Evolutionary conservation across 92 coral and sea anemone genomes (phyloP).

Genomic region (Pocillopora meandrina): DNA sequence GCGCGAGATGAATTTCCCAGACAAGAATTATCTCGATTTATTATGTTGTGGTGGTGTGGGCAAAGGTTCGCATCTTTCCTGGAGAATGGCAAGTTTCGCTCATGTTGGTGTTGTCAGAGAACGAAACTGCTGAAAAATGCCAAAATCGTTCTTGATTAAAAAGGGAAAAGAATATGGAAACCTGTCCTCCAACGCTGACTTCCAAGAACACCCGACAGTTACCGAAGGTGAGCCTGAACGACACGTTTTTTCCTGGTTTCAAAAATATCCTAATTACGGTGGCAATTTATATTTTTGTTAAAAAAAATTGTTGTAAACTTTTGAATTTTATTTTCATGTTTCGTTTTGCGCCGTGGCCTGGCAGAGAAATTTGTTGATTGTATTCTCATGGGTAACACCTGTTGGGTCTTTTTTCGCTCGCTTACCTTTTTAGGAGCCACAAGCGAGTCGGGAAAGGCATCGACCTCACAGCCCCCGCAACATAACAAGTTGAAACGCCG

Average conservation of each 20-base stretch:
- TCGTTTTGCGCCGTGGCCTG: conserved; percentile 28
- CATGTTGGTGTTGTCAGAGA: conserved; percentile 56
- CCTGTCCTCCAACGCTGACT: conserved; percentile 43
- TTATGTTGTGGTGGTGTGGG: conserved; percentile 17
- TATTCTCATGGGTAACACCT: conserved; percentile 79
- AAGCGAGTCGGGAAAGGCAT: conserved; percentile 59
- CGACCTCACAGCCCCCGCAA: conserved; percentile 29
- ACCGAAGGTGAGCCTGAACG: conserved; percentile 51
- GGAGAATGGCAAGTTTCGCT: conserved; percentile 48
- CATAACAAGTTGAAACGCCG: conserved; percentile 28
- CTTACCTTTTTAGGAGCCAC: conserved; percentile 60
- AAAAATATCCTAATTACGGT: not conserved
- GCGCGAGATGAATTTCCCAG: conserved; percentile 41
- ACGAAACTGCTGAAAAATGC: conserved; percentile 76
- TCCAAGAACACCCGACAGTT: conserved; percentile 42
- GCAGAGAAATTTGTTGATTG: conserved; percentile 73
- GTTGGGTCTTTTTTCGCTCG: conserved; percentile 77
- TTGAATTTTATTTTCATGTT: conserved; percentile 28
- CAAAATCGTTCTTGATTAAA: conserved; percentile 97
- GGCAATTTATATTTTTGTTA: conserved; percentile 12
- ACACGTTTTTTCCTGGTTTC: conserved; percentile 19
- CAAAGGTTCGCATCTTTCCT: conserved; percentile 32
- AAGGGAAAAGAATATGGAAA: conserved; percentile 79
- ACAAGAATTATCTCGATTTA: conserved; percentile 38
- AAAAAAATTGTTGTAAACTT: conserved; percentile 28